Evolutionary conservation across 2,888 invertebrate genomes (phyloP), one percentile per base, ranked within the genome.

Genomic region (Chymomyza caudatula): DNA sequence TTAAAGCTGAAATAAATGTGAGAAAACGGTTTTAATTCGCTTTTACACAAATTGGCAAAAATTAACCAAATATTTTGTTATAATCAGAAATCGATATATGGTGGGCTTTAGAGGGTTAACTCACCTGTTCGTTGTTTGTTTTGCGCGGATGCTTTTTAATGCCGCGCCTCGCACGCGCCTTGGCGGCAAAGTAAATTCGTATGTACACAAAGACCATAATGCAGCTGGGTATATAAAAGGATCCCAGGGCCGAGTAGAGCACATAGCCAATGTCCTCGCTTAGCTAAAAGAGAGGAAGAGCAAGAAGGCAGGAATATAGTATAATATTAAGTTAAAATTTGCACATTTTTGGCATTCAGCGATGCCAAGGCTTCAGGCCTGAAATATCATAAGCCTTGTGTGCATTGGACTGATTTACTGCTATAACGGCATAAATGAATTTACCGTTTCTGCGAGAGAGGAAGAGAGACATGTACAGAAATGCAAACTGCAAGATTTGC

Each of bases 121-220:
- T 88, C 74, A 91, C 90, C 90, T 91, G 91, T 89, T 91, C 90
- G 88, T 88, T 90, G 86, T 90, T 89, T 77, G 88, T 82, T 88
- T 91, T 91, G 79, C 95, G 92, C 23, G 95, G 95, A 78, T 94
- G 94, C 89, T 96, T 96, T 86, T 95, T 92, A 76, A 97, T 96
- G 63, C 96, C 96, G 61, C 97, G 92, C 71, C 98, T 92, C 77
- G 98, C 98, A 58, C 98, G 91, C 60, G 96, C 96, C 90, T 98
- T 96, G 58, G 98, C 98, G 47, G 98, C 98, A 91, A 94, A 96
- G 92, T 98, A 99, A 92, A 99, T 99, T 91, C 98, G 94, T 91
- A 98, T 98, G 92, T 99, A 99, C 72, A 99, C 99, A 92, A 99
- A 98, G 88, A 99, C 98, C 98, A 99, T 99, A 90, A 99, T 98